A percentile compares a stretch with the other conserved stretches of the same genome.
Conservation (phyloP, 2,797 vertebrate species). For the Rhadinocentrus ornatus region DNA sequence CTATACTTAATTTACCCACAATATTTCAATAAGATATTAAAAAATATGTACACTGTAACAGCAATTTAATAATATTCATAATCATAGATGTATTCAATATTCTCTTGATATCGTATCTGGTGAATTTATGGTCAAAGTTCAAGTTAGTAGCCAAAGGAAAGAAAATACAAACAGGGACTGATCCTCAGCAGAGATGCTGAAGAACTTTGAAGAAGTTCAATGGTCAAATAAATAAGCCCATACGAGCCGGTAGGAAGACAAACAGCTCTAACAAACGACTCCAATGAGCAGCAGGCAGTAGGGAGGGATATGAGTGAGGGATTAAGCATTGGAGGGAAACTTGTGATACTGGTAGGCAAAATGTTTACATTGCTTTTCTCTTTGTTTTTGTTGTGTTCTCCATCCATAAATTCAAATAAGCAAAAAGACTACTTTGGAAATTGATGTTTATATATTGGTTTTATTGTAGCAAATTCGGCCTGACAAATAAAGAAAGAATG, state of each 20-base stretch:
- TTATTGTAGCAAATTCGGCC: too few species aligned
- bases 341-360: neutral
- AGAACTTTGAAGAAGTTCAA: conserved; percentile 2
- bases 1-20: neutral
- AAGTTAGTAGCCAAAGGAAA: neutral
- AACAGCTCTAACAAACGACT: conserved; percentile 3
- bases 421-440: neutral
- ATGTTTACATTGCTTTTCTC: neutral
- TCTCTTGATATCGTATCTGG: conserved; percentile 8
- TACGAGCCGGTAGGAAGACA: conserved; percentile 3
- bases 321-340: neutral
- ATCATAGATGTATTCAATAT: neutral
- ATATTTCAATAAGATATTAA: neutral
- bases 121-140: neutral
- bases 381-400: neutral
- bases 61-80: neutral
- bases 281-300: conserved; percentile 8
- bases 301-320: neutral
- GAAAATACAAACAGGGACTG: neutral
- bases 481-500: too few species aligned
- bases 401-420: neutral
- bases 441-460: neutral
- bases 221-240: conserved; percentile 10
- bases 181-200: neutral
- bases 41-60: neutral